Evolutionary conservation across 2,113 vertebrate genomes (phyloP), one percentile per base, ranked within the genome.

Genomic region (human (Homo sapiens)): DNA sequence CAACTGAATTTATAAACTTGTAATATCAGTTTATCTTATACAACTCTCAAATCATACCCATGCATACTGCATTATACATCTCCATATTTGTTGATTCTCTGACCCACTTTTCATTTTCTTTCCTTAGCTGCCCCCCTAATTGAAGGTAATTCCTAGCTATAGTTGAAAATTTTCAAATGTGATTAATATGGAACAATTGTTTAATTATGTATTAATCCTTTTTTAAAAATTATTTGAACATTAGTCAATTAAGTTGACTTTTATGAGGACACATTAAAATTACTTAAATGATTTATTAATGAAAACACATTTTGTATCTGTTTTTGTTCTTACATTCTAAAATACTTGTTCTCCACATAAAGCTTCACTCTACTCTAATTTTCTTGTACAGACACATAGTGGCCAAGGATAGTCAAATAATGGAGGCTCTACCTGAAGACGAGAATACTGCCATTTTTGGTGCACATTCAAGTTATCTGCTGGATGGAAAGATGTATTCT

Each of bases 11-110:
- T 64, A 66, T 85, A 73, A 79, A 3, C 5, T 75, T 91, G 20
- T n/a, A 66, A 27, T 5, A 76, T 70, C 50, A 57, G 72, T 7
- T 23, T 57, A 9, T 9, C 14, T 27, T 27, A 13, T 12, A 2
- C 25, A 27, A 30, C 1, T 32, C 8, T 35, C 2, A 70, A 8
- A 8, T 1, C 5, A 55, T 20, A 20, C 1, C 5, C 48, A 5
- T 30, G 5, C 3, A 17, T 27, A 57, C 32, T 16, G 3, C 20
- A 45, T 25, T 20, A 68, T 3, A 0, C 25, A 4, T 25, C n/a
- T 72, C 4, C 8, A 40, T 4, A 48, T 59, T 64, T 52, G 16
- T 22, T 8, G 64, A 4, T 78, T 50, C 16, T 66, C 32, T 55
- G 25, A 43, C 8, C 3, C 23, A 78, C n/a, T 81, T 81, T 76